Base-by-base conservation (phyloP, 1,140 invertebrate species). In the Paraescarpia echinospica region DNA sequence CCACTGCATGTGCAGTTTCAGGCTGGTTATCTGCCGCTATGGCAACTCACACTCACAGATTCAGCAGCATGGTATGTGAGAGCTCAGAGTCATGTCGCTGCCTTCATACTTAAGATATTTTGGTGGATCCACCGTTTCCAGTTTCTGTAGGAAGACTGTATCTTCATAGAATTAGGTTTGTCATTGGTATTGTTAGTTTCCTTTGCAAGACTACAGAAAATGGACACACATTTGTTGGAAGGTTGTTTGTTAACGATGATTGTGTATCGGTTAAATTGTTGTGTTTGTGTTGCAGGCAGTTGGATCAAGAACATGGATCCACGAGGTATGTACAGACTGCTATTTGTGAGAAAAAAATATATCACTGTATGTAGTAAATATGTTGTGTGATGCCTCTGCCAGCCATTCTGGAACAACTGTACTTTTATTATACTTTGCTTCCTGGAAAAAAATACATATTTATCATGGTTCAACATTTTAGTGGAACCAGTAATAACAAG, bases 231-330 rank as follows among this genome's bases (percentile, higher is more conserved):
- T 77, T 77, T 77, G 59, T 77, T 18, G 59, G 22, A 77, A 77
- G 59, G 59, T 77, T 77, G 4, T 6, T 12, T 4, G 12, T 41
- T 41, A 41, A 41, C 41, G 12, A 41, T 41, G 27, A 77, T 77
- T 31, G 59, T 22, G 22, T 77, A 77, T 77, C 8, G 2, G 22
- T 77, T 77, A n/a, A n/a, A n/a, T 77, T 77, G 59, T 41, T 41
- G 41, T 41, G 41, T 41, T 41, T 41, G 4, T 77, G 22, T 77
- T 77, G 59, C 90, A 90, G 34, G 90, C 35, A 35, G 90, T 41
- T 90, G 90, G 90, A 90, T 90, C 34, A 90, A 33, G 35, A 90
- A 90, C 90, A 90, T 90, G 34, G 90, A 90, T 90, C 90, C 90
- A 22, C 90, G 90, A 90, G 90, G 90, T 90, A 90, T 35, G 34